Conservation (phyloP, 2,113 vertebrate species). For the Microcebus tavaratra region DNA sequence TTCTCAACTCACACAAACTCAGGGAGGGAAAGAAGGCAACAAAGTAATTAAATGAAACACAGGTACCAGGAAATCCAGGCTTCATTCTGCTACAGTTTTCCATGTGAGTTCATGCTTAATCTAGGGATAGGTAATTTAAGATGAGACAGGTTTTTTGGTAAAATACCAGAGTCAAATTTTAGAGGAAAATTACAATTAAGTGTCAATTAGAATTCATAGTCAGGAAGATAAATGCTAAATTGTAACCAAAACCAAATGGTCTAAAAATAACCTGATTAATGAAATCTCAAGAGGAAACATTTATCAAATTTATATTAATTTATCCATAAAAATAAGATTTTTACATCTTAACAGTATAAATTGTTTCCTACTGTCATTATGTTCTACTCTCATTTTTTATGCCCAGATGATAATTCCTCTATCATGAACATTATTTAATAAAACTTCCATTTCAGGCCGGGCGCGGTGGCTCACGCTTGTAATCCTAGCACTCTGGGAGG, state of each 20-base stretch:
- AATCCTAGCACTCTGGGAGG: no score
- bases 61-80: not conserved
- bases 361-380: not conserved
- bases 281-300: not conserved
- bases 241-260: not conserved
- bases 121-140: not conserved
- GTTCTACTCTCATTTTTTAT: not conserved
- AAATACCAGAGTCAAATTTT: slow-evolving; percentile 7
- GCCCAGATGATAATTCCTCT: not conserved
- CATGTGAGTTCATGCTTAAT: not conserved
- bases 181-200: not conserved
- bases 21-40: not conserved
- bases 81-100: not conserved
- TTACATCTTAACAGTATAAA: not conserved
- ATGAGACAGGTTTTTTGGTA: not conserved
- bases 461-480: no score
- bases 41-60: not conserved
- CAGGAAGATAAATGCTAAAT: slow-evolving; percentile 12
- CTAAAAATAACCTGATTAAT: not conserved
- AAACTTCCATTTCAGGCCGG: not conserved
- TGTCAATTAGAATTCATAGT: not conserved
- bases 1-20: not conserved
- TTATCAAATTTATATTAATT: not conserved
- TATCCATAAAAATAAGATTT: not conserved
- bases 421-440: not conserved